Evolutionary conservation across 2,797 vertebrate species (phyloP).

Genomic region (Centroberyx gerrardi): DNA sequence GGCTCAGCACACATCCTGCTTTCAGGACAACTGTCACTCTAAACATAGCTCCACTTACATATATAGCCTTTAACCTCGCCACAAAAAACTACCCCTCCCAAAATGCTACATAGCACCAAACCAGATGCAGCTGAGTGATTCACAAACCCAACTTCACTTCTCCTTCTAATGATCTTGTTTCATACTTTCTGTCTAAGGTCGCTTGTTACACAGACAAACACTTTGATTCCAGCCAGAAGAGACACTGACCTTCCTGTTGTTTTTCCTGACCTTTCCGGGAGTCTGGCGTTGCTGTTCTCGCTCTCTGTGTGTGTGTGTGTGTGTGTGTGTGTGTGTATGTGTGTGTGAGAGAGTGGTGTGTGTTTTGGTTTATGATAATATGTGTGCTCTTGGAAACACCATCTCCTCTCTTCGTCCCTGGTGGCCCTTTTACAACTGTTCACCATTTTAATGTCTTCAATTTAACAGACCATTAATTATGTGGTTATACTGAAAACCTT

Average conservation of each 20-base stretch:
- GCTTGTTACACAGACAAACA: conserved; percentile 13
- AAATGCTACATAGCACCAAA: conserved; percentile 34
- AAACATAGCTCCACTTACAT: conserved; percentile 59
- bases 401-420: conserved; percentile 52
- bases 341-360: neutral
- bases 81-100: conserved; percentile 52
- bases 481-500: conserved; percentile 69
- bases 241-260: conserved; percentile 30
- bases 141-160: neutral
- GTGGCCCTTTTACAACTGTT: conserved; percentile 63
- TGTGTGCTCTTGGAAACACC: conserved; percentile 52
- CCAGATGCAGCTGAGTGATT: conserved; percentile 16
- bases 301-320: conserved; percentile 14
- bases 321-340: neutral
- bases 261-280: conserved; percentile 4
- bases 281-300: conserved; percentile 14
- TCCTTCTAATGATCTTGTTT: neutral
- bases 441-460: conserved; percentile 76
- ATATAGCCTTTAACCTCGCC: conserved; percentile 56
- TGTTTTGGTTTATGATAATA: conserved; percentile 63
- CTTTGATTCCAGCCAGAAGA: neutral
- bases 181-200: neutral
- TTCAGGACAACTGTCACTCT: conserved; percentile 56
- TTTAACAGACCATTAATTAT: conserved; percentile 82
- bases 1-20: conserved; percentile 42